Evolutionary conservation across 1,140 invertebrate genomes (phyloP).

Genomic region (Drosophila orosa): DNA sequence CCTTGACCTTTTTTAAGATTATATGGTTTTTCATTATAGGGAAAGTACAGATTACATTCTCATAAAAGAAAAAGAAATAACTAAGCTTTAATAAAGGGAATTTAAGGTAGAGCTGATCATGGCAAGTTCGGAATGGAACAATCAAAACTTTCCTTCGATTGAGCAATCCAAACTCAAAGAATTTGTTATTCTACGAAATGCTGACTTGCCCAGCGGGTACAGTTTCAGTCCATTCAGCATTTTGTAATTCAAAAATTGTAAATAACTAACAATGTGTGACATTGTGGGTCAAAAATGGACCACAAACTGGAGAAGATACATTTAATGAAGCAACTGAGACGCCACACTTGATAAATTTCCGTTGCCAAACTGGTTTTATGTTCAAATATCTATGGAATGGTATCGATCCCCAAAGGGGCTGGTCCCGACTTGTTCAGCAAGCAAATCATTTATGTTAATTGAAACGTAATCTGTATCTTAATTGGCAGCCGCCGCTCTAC

Average conservation of each 20-base stretch:
- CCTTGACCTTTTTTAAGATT: too few species aligned
- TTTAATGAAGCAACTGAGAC: background rate
- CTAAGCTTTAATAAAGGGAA: too few species aligned
- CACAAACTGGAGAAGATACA: background rate
- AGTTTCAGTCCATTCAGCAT: background rate
- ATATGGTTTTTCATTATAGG: too few species aligned
- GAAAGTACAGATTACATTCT: background rate
- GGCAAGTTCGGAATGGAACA: background rate
- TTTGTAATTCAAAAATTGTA: background rate
- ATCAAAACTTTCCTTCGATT: background rate
- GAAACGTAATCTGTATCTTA: slow-evolving; percentile 50
- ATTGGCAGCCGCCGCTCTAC: slow-evolving; percentile 23
- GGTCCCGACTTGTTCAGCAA: slow-evolving; percentile 34
- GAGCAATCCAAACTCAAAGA: background rate
- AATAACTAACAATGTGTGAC: background rate
- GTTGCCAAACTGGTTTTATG: slow-evolving; percentile 17
- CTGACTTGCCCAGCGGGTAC: background rate
- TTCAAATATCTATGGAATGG: background rate
- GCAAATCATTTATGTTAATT: slow-evolving; percentile 48
- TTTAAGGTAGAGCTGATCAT: background rate
- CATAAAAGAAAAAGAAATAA: too few species aligned
- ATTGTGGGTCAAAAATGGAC: background rate
- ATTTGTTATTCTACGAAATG: background rate
- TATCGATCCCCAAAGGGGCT: slow-evolving; percentile 20
- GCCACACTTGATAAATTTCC: background rate